Evolutionary conservation across 2,888 invertebrate species (phyloP).

Genomic region (Smittia aterrima): DNA sequence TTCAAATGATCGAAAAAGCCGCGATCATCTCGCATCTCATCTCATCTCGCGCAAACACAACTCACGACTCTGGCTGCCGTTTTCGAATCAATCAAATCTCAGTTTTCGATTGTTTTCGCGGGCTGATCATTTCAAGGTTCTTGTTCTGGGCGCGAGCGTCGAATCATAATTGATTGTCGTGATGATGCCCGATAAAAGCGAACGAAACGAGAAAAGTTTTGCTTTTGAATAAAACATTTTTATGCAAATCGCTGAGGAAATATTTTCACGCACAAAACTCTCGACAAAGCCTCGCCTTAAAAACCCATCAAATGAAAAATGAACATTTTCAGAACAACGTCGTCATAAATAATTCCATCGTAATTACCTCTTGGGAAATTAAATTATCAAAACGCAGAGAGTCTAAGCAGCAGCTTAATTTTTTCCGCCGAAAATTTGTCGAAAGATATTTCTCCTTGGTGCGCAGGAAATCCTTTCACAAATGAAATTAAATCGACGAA

Average conservation of each 20-base stretch:
- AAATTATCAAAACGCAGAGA: conserved; percentile 6
- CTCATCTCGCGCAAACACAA: not conserved
- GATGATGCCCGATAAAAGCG: conserved; percentile 29
- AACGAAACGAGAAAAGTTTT: not conserved
- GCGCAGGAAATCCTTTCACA: not conserved
- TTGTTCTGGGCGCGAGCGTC: not conserved
- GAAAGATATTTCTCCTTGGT: not conserved
- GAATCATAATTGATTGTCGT: conserved; percentile 34
- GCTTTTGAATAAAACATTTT: conserved; percentile 16
- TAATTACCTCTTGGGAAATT: conserved; percentile 39
- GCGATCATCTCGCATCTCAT: conserved; percentile 11
- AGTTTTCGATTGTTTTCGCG: conserved; percentile 27
- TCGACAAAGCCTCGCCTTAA: not conserved
- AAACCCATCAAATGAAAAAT: not conserved
- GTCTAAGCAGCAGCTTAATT: not conserved
- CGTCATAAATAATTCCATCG: conserved; percentile 21
- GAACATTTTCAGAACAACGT: not conserved
- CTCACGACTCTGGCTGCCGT: conserved; percentile 4
- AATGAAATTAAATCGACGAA: not conserved
- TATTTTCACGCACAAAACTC: not conserved
- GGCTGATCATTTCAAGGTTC: not conserved
- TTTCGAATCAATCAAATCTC: conserved; percentile 37
- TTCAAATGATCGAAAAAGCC: not conserved
- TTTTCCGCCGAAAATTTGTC: not conserved
- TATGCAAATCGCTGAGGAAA: conserved; percentile 24